phyloP scores from a whole-genome alignment of 2,113 vertebrate species.

The Microtus richardsoni region DNA sequence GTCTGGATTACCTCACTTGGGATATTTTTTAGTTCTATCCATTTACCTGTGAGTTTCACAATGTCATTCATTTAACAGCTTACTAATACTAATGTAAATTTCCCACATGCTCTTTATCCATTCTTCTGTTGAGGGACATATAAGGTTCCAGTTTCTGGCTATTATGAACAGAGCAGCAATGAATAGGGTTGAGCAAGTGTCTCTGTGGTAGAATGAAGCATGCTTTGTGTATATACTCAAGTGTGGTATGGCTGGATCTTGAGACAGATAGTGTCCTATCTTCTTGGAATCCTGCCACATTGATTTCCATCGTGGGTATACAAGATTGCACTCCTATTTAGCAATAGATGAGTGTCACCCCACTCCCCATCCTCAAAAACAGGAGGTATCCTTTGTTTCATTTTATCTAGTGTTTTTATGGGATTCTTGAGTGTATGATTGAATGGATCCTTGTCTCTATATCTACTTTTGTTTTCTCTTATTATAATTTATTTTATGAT shows the following conservation, averaged over 20 bases:
- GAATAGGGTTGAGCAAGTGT: not conserved
- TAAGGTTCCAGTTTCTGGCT: not conserved
- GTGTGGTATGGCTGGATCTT: not conserved
- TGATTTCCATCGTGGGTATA: not conserved
- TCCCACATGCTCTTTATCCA: not conserved
- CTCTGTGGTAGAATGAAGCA: not conserved
- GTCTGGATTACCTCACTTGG: not conserved
- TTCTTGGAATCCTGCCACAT: not conserved
- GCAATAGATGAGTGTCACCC: not conserved
- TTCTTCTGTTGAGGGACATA: not conserved
- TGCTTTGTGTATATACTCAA: not conserved
- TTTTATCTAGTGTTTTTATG: not conserved
- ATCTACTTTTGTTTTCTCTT: not conserved
- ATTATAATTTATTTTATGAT: not conserved
- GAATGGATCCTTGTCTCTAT: not conserved
- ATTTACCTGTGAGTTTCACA: not conserved
- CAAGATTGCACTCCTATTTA: too few species aligned
- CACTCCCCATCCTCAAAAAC: not conserved
- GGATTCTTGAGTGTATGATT: not conserved
- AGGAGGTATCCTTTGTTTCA: not conserved
- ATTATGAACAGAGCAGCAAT: not conserved
- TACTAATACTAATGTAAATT: not conserved
- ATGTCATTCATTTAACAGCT: not conserved
- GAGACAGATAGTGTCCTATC: not conserved
- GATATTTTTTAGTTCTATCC: not conserved